Percentiles rank a stretch among this genome's conserved stretches.
Conservation (phyloP, 2,797 vertebrate genomes). For the Aldrovandia affinis region DNA sequence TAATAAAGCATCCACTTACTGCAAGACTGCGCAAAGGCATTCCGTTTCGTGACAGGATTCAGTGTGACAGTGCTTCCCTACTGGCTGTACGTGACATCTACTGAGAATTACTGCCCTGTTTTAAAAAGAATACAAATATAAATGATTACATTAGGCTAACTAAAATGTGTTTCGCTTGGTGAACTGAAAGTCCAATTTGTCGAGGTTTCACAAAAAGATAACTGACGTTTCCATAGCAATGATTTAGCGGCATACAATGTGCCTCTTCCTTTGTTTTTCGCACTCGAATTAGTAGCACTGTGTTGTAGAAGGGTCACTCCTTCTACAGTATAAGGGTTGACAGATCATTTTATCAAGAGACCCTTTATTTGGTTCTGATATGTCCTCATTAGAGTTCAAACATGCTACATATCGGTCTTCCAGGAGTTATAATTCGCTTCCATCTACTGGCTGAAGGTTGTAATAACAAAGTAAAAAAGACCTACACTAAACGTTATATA, state of each 20-base stretch:
- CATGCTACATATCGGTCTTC: not conserved
- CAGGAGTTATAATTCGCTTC: not conserved
- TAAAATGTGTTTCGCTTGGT: not conserved
- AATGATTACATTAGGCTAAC: not conserved
- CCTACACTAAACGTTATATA: too few relatives aligned
- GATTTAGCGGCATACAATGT: not conserved
- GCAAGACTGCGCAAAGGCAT: slow-evolving; percentile 19
- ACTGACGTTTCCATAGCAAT: too few relatives aligned
- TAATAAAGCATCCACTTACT: not conserved
- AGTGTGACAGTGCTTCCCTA: not conserved
- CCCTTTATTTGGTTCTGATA: not conserved
- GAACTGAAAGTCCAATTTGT: too few relatives aligned
- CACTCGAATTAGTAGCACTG: not conserved
- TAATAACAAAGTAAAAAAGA: not conserved
- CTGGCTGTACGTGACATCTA: not conserved
- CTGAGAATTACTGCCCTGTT: not conserved
- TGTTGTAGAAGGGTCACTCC: not conserved
- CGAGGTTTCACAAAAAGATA: too few relatives aligned
- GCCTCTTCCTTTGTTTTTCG: not conserved
- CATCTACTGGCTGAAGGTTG: not conserved
- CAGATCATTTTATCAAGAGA: not conserved
- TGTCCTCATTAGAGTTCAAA: not conserved
- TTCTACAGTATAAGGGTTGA: not conserved
- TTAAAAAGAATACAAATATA: not conserved
- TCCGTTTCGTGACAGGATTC: not conserved